A percentile compares a stretch with the other conserved stretches of the same genome.
Evolutionary conservation across 2,888 invertebrate genomes (phyloP).

Genomic region (Nephrotoma flavescens): DNA sequence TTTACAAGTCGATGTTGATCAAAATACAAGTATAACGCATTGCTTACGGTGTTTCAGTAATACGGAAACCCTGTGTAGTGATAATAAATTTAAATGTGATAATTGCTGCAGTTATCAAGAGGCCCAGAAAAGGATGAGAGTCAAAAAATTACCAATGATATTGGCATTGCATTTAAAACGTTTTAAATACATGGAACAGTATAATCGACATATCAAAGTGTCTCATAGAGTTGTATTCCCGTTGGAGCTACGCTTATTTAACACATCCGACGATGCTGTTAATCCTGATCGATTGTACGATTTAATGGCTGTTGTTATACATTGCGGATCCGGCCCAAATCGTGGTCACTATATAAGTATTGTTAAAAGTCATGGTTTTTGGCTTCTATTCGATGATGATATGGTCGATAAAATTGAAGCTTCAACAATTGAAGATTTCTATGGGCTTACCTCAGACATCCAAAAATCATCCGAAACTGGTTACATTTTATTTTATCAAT

Average conservation of each 20-base stretch:
- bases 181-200: constrained; percentile 96
- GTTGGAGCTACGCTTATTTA: constrained; percentile 89
- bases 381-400: constrained; percentile 99
- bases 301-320: constrained; percentile 96
- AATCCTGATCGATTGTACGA: constrained; percentile 98
- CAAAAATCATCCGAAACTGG: constrained; percentile 99
- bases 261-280: constrained; percentile 96
- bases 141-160: constrained; percentile 96
- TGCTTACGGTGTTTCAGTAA: constrained; percentile 96
- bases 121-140: constrained; percentile 96
- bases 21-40: constrained; percentile 98
- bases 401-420: constrained; percentile 99
- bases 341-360: constrained; percentile 99
- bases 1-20: constrained; percentile 97
- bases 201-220: constrained; percentile 96
- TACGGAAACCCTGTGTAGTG: constrained; percentile 95
- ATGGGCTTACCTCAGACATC: constrained; percentile 94
- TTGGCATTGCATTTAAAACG: constrained; percentile 94
- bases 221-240: constrained; percentile 99
- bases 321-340: constrained; percentile 98
- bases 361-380: constrained; percentile 98
- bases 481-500: constrained; percentile 98
- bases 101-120: constrained; percentile 99
- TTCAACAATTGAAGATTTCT: constrained; percentile 98
- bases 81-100: constrained; percentile 99